Evolutionary conservation across 37 sponge, comb jelly and placozoan genomes (phyloP), one percentile per base, ranked within the genome.

Genomic region (Cliona cf. orientalis): DNA sequence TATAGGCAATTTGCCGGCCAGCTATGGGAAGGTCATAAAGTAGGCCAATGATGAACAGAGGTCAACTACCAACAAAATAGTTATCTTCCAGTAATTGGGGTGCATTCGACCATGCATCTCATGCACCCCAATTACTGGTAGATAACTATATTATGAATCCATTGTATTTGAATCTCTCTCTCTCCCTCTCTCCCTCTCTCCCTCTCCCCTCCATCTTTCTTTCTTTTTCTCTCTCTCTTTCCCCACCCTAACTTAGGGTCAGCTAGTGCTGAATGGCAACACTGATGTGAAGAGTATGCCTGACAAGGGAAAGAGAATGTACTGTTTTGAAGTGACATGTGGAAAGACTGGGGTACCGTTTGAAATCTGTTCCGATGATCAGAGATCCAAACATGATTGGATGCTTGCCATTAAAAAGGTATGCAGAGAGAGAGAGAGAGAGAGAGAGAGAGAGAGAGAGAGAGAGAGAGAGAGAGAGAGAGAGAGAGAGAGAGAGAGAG

Each of bases 391-490:
- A 46, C 83, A 86, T 3, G 73, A 81, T 1, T 91, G 92, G 92
- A 74, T 91, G 69, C 66, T 79, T 36, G 87, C 88, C 46, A 78
- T 91, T n/a, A 63, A 25, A 25, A 87, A 91, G 88, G 92, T 91
- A n/a, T n/a, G n/a, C n/a, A n/a, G n/a, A n/a, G n/a, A n/a, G n/a
- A n/a, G n/a, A n/a, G n/a, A n/a, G n/a, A n/a, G 68, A 29, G 68
- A 36, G 7, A 5, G 38, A 36, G 68, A 6, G 68, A 53, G 17
- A 53, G 12, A 21, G 56, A 19, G 56, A 19, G 56, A 22, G 65
- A 26, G 31, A 6, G 68, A 36, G 38, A 6, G 68, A 66, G 68
- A 28, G 7, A 6, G 36, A 36, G 38, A 3, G 7, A 9, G 2
- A 36, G 68, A 6, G 35, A 2, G 38, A 5, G 36, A 36, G 68